Evolutionary conservation across 2,888 invertebrate genomes (phyloP).

Genomic region (Dryococelus australis): DNA sequence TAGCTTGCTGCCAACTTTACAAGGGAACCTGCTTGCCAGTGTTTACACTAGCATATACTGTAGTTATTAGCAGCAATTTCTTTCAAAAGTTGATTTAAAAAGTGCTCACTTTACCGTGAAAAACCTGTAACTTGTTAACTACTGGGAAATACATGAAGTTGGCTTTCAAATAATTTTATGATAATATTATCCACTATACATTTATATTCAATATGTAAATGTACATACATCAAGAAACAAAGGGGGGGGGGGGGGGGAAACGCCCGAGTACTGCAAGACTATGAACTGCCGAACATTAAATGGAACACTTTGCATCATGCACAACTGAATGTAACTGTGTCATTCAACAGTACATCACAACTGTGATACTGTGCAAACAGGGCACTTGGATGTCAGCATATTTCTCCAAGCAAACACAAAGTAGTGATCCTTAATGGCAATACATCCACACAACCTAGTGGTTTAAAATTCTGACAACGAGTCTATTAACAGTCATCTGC

Average conservation of each 20-base stretch:
- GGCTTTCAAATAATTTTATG: background rate
- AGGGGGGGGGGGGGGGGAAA: too few species aligned
- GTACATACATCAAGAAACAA: background rate
- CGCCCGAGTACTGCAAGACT: too few species aligned
- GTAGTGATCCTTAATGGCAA: background rate
- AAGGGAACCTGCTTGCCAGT: too few species aligned
- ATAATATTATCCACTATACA: background rate
- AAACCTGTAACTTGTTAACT: background rate
- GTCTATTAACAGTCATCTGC: conserved; percentile 12
- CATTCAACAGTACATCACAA: background rate
- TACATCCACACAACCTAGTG: background rate
- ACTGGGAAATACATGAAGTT: background rate
- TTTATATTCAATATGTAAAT: background rate
- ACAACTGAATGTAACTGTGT: background rate
- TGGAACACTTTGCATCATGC: too few species aligned
- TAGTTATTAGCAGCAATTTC: too few species aligned
- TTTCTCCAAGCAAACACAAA: background rate
- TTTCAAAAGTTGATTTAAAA: too few species aligned
- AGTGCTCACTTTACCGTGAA: too few species aligned
- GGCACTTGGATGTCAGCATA: background rate
- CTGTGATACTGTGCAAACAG: background rate
- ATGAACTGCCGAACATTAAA: too few species aligned
- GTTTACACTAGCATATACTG: too few species aligned
- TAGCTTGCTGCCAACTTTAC: too few species aligned
- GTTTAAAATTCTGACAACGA: background rate